Conservation (phyloP, 2,113 vertebrate species). For the Pristiophorus japonicus region DNA sequence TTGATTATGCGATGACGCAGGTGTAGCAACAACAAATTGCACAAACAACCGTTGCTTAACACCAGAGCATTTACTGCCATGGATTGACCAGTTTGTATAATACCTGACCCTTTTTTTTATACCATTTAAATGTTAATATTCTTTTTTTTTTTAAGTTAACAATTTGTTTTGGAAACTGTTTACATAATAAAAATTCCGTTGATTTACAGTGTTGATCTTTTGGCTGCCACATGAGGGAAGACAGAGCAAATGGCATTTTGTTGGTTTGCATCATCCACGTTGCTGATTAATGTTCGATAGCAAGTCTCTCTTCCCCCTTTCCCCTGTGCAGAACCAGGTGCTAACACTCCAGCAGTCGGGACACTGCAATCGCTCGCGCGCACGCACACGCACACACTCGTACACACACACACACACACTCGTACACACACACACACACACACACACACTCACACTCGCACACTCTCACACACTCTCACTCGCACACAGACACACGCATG, state of each 20-base stretch:
- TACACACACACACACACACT: neutral
- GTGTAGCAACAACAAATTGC: neutral
- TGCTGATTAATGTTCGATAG: neutral
- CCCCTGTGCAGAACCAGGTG: neutral
- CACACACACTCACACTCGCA: no score
- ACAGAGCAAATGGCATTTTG: neutral
- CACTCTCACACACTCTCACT: no score
- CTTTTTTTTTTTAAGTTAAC: slow-evolving; percentile 6
- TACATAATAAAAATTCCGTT: neutral
- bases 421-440: neutral
- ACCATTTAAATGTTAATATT: neutral
- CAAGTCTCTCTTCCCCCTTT: neutral
- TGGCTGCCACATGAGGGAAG: neutral
- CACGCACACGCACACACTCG: no score
- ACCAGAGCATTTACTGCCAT: slow-evolving; percentile 15
- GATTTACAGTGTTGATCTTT: neutral
- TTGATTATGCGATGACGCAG: neutral
- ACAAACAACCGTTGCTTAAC: neutral
- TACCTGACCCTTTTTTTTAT: slow-evolving; percentile 16
- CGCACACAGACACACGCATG: no score
- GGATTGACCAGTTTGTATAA: neutral
- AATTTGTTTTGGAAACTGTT: slow-evolving; percentile 18
- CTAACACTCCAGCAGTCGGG: neutral
- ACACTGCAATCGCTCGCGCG: neutral
- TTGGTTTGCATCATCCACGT: neutral